These are phyloP conservation scores for Trematocara variabile DNA, from an alignment of 2,113 vertebrate genomes.

Conservation along the genomic window DNA sequence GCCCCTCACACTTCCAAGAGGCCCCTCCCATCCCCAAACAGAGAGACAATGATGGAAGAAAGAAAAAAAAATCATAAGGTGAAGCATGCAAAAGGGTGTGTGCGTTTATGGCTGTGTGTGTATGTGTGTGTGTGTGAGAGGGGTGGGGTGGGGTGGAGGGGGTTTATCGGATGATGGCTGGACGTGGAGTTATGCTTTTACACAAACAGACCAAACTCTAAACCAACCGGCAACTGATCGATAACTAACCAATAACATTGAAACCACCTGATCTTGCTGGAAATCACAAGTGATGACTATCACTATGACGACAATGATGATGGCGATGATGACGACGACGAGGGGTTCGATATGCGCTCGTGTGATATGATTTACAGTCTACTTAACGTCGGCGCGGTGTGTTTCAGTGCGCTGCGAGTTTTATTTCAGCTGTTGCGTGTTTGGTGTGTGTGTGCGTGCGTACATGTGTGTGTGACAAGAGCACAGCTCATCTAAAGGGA, in stretches of 20 bases:
- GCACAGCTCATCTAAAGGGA: slow-evolving; percentile 67
- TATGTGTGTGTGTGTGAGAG: background rate
- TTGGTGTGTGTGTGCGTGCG: background rate
- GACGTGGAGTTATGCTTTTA: slow-evolving; percentile 61
- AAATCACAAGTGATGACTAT: slow-evolving; percentile 30
- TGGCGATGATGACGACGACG: background rate
- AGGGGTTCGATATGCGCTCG: slow-evolving; percentile 23
- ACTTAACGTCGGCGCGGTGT: slow-evolving; percentile 21
- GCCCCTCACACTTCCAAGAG: slow-evolving; percentile 21
- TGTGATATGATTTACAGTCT: slow-evolving; percentile 28
- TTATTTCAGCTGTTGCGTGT: background rate
- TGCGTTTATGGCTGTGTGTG: background rate
- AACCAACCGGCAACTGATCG: slow-evolving; percentile 48
- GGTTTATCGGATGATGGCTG: background rate
- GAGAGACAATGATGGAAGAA: slow-evolving; percentile 37
- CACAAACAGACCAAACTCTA: slow-evolving; percentile 58
- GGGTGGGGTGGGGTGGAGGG: background rate
- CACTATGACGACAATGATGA: slow-evolving; percentile 14
- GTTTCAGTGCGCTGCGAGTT: slow-evolving; percentile 24
- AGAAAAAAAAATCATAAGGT: slow-evolving; percentile 30
- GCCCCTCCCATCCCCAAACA: slow-evolving; percentile 33
- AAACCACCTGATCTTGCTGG: slow-evolving; percentile 34
- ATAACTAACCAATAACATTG: slow-evolving; percentile 52
- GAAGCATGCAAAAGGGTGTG: slow-evolving; percentile 45
- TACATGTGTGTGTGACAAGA: slow-evolving; percentile 30